Evolutionary conservation across 2,797 vertebrate species (phyloP).

Genomic region (Leptoclinus maculatus): DNA sequence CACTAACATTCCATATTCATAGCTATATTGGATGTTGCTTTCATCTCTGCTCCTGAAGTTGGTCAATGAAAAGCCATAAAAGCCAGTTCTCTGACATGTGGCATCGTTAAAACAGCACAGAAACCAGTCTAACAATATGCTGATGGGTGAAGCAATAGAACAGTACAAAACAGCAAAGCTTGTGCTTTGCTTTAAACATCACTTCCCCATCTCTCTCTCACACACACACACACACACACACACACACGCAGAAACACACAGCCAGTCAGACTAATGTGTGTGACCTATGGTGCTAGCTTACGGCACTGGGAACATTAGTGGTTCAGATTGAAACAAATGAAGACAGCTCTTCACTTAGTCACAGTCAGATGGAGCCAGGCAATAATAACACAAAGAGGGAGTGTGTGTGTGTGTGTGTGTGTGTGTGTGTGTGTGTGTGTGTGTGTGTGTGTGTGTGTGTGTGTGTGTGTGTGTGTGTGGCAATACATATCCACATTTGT

Average conservation of each 20-base stretch:
- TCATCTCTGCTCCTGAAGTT: not conserved
- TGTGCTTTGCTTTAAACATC: constrained; percentile 31
- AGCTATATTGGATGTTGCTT: not conserved
- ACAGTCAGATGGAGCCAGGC: constrained; percentile 77
- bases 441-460: constrained; percentile 24
- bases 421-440: constrained; percentile 24
- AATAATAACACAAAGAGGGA: constrained; percentile 73
- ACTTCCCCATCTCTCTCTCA: not conserved
- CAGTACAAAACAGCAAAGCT: constrained; percentile 23
- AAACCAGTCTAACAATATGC: constrained; percentile 4
- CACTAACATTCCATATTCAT: not conserved
- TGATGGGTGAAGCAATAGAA: constrained; percentile 7
- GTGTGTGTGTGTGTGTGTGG: constrained; percentile 14
- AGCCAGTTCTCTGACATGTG: not conserved
- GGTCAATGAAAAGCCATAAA: constrained; percentile 18
- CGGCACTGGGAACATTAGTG: constrained; percentile 78
- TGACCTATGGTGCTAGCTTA: constrained; percentile 78
- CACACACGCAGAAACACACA: constrained; percentile 21
- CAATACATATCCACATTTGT: not conserved
- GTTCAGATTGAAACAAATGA: constrained; percentile 81
- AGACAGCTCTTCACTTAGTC: constrained; percentile 81
- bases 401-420: constrained; percentile 15
- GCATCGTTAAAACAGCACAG: constrained; percentile 12
- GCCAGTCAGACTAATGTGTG: constrained; percentile 72
- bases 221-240: constrained; percentile 19